Percentiles rank a stretch among this genome's conserved stretches.
Conservation (phyloP, 1,140 invertebrate genomes). For the Ostrea denselamellosa region DNA sequence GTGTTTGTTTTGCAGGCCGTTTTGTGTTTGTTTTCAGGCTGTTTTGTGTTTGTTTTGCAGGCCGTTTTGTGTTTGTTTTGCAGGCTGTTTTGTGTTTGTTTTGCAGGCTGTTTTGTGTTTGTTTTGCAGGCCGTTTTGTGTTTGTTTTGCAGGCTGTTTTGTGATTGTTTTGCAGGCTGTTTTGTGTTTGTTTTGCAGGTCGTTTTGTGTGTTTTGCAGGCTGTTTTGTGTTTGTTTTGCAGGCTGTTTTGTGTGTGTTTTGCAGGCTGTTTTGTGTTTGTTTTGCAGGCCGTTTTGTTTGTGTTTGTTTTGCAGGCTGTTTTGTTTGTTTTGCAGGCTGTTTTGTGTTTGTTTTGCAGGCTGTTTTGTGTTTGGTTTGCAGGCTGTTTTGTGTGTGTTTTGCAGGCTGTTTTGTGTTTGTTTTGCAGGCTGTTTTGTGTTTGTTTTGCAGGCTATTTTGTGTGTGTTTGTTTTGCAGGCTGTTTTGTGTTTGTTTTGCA, state of each 20-base stretch:
- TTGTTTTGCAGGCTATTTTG: too few relatives aligned
- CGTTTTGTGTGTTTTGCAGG: too few relatives aligned
- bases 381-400: background rate
- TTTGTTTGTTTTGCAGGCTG: too few relatives aligned
- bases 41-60: too few relatives aligned
- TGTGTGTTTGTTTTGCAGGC: too few relatives aligned
- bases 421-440: background rate
- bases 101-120: background rate
- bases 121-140: constrained; percentile 68
- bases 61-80: too few relatives aligned
- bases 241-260: background rate
- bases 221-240: background rate
- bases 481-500: too few relatives aligned
- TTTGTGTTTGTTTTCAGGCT: background rate
- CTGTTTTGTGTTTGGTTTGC: background rate
- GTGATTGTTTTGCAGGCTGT: too few relatives aligned
- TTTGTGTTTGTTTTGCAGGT: too few relatives aligned
- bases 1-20: constrained; percentile 39
- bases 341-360: too few relatives aligned
- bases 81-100: too few relatives aligned
- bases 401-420: constrained; percentile 67
- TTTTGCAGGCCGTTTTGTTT: background rate
- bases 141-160: background rate
- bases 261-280: constrained; percentile 67
- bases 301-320: too few relatives aligned